These are phyloP conservation scores for Andinoacara biseriatus DNA, from an alignment of 2,113 vertebrate species.

Conservation along the genomic window DNA sequence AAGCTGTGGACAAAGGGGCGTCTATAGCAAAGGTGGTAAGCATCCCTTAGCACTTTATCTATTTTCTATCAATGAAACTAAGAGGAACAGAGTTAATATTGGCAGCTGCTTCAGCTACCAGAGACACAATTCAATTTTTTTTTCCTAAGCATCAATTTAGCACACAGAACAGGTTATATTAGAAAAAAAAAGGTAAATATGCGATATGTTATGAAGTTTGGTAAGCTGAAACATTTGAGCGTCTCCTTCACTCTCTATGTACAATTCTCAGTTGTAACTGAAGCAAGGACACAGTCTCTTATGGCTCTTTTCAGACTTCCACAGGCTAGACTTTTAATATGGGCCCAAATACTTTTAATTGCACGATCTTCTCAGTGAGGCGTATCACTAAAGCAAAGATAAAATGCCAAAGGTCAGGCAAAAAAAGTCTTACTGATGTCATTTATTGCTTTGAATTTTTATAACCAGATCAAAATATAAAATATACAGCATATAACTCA, in stretches of 20 bases:
- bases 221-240: neutral
- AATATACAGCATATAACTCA: neutral
- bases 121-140: neutral
- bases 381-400: neutral
- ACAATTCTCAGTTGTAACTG: neutral
- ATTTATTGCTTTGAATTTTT: neutral
- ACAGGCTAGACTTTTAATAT: neutral
- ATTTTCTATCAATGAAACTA: conserved; percentile 63
- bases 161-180: neutral
- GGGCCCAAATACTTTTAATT: neutral
- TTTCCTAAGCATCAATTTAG: neutral
- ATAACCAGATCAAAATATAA: neutral
- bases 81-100: conserved; percentile 39
- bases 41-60: conserved; percentile 64
- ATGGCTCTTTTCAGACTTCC: neutral
- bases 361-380: neutral
- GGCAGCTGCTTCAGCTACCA: conserved; percentile 34
- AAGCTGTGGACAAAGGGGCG: conserved; percentile 46
- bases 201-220: neutral
- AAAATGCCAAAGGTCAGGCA: neutral
- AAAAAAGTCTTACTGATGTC: too few species aligned
- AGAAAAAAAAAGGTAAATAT: neutral
- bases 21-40: conserved; percentile 39
- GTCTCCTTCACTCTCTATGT: neutral
- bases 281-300: neutral